phyloP scores from a whole-genome alignment of 1,140 invertebrate genomes.

The Drosophila teissieri region DNA sequence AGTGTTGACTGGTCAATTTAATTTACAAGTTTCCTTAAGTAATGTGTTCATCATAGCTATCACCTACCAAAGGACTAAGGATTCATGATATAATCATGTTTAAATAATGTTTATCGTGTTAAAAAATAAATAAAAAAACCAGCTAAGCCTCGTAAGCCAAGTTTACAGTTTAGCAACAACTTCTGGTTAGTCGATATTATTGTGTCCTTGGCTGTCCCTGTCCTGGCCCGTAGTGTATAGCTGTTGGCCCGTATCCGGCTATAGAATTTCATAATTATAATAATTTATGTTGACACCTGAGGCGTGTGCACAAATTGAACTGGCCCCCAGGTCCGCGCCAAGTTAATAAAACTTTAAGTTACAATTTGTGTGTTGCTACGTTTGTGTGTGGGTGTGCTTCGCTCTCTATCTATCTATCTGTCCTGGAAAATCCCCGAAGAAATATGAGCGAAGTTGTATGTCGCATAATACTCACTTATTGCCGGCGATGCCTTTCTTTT shows the following conservation, averaged over 20 bases:
- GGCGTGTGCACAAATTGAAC: slow-evolving; percentile 64
- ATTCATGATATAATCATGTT: neutral
- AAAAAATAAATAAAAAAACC: no score
- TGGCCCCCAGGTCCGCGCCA: slow-evolving; percentile 45
- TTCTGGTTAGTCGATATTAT: slow-evolving; percentile 10
- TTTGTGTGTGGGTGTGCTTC: neutral
- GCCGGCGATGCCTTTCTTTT: slow-evolving; percentile 31
- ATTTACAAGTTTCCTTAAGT: no score
- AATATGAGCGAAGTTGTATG: slow-evolving; percentile 47
- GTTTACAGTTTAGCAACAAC: neutral
- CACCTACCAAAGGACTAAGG: no score
- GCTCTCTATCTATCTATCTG: neutral
- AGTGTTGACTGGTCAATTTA: no score
- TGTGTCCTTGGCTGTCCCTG: slow-evolving; percentile 17
- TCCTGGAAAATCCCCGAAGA: slow-evolving; percentile 43
- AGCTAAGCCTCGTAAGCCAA: neutral
- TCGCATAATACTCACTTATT: slow-evolving; percentile 53
- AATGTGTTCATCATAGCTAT: no score
- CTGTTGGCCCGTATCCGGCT: slow-evolving; percentile 15
- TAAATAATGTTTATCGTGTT: no score
- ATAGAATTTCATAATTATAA: slow-evolving; percentile 78
- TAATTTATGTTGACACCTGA: slow-evolving; percentile 82
- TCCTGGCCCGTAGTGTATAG: slow-evolving; percentile 11
- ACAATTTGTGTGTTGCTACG: slow-evolving; percentile 41
- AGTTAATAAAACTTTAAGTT: slow-evolving; percentile 63